These are phyloP conservation scores for Erebia epiphron DNA, from an alignment of 2,888 invertebrate genomes.

Conservation along the genomic window DNA sequence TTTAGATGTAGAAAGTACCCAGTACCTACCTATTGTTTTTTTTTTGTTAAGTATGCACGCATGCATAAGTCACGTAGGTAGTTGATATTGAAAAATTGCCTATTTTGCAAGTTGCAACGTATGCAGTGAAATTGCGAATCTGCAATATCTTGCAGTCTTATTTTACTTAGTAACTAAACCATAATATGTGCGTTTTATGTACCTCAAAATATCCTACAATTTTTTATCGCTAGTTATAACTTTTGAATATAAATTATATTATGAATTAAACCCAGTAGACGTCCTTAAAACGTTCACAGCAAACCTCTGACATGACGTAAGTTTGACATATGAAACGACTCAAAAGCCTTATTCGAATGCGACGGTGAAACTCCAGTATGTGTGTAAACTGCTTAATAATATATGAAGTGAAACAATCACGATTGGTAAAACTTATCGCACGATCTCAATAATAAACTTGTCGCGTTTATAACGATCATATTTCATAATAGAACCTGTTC, in stretches of 20 bases:
- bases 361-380: neutral
- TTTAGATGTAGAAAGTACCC: neutral
- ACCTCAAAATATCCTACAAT: too few species aligned
- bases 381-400: neutral
- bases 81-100: neutral
- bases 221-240: too few species aligned
- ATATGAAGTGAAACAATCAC: constrained; percentile 9
- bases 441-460: constrained; percentile 35
- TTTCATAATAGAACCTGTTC: constrained; percentile 42
- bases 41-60: neutral
- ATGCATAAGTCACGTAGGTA: neutral
- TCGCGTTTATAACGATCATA: constrained; percentile 37
- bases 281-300: neutral
- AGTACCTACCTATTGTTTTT: neutral
- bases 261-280: too few species aligned
- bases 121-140: constrained; percentile 4
- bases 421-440: constrained; percentile 30
- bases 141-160: neutral
- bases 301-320: neutral
- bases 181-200: neutral
- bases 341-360: neutral
- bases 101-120: neutral
- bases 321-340: neutral
- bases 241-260: too few species aligned
- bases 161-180: neutral